These are phyloP conservation scores for Microtus montanus DNA, from an alignment of 2,113 vertebrate genomes.

Conservation along the genomic window DNA sequence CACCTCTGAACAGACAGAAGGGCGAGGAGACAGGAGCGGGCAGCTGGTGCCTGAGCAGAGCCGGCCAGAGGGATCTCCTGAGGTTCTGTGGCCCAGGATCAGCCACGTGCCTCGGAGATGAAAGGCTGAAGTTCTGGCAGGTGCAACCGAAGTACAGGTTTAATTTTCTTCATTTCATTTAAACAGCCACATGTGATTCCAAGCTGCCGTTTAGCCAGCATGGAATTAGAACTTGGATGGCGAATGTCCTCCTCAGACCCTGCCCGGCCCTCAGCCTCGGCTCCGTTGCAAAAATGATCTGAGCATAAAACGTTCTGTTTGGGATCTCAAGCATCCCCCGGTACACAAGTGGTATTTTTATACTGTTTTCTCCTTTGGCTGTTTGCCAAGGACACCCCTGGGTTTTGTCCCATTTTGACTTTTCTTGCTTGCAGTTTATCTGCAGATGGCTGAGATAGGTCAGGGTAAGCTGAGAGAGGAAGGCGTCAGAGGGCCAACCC, in stretches of 20 bases:
- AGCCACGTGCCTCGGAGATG: background rate
- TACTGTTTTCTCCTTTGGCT: background rate
- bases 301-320: background rate
- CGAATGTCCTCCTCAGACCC: background rate
- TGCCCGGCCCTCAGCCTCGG: background rate
- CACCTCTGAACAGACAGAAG: background rate
- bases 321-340: background rate
- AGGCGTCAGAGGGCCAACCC: background rate
- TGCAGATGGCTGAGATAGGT: background rate
- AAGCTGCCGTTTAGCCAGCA: background rate
- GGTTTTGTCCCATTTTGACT: background rate
- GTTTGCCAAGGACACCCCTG: background rate
- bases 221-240: background rate
- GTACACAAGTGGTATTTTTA: slow-evolving; percentile 6
- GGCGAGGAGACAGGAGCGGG: background rate
- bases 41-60: background rate
- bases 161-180: slow-evolving; percentile 25
- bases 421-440: background rate
- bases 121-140: background rate
- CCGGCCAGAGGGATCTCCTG: background rate
- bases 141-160: background rate
- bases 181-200: background rate
- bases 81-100: background rate
- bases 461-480: background rate
- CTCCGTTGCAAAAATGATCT: background rate